phyloP scores from a whole-genome alignment of 2,797 vertebrate species.

The Merluccius polli region DNA sequence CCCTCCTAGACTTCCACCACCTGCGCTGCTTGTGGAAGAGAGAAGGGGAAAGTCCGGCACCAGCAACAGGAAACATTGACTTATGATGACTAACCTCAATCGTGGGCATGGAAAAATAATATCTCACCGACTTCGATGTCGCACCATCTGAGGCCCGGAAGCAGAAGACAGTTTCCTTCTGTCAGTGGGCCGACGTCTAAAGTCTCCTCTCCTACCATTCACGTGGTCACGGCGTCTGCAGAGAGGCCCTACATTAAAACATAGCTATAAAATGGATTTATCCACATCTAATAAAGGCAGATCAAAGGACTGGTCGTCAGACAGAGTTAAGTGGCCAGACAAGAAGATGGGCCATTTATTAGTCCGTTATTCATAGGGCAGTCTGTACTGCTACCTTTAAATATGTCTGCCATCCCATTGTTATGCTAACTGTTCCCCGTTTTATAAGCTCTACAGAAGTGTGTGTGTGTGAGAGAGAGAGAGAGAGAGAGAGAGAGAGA shows the following conservation, averaged over 20 bases:
- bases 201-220: not conserved
- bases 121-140: conserved; percentile 26
- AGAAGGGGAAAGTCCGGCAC: conserved; percentile 18
- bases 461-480: not conserved
- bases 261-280: too few species aligned
- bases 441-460: not conserved
- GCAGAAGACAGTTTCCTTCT: conserved; percentile 1
- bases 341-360: not conserved
- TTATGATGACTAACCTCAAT: conserved; percentile 45
- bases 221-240: too few species aligned
- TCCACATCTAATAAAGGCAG: too few species aligned
- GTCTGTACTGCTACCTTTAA: not conserved
- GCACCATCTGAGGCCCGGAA: conserved; percentile 1
- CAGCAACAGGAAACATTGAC: conserved; percentile 52
- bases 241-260: too few species aligned
- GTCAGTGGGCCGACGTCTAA: not conserved
- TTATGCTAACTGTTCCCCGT: not conserved
- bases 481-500: not conserved
- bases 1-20: conserved; percentile 14
- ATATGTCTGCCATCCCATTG: not conserved
- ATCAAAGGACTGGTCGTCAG: not conserved
- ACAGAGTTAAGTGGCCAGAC: not conserved
- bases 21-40: conserved; percentile 7
- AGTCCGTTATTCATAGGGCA: not conserved
- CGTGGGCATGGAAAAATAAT: conserved; percentile 55